phyloP scores from a whole-genome alignment of 2,888 invertebrate species.

The Drosophila maculinotata region DNA sequence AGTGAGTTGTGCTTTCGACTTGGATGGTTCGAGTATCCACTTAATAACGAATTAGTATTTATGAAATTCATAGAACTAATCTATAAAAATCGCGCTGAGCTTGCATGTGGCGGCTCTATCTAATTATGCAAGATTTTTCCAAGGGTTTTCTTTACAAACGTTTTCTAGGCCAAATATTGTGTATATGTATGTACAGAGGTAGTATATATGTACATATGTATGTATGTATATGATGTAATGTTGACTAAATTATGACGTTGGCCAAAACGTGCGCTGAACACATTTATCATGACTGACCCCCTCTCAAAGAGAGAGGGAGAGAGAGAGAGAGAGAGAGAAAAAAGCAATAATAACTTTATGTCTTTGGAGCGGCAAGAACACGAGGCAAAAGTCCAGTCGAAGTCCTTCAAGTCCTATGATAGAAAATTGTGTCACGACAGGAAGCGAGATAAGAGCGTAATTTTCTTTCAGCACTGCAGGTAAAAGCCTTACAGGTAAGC shows the following conservation, averaged over 20 bases:
- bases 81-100: conserved; percentile 49
- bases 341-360: conserved; percentile 79
- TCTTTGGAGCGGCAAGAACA: conserved; percentile 57
- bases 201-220: conserved; percentile 13
- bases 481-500: conserved; percentile 55
- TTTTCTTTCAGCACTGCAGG: conserved; percentile 78
- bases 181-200: no score
- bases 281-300: conserved; percentile 75
- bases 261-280: conserved; percentile 68
- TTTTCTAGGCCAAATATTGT: conserved; percentile 75
- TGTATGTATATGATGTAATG: conserved; percentile 61
- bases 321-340: conserved; percentile 29
- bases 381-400: conserved; percentile 6
- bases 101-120: conserved; percentile 70
- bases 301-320: not conserved
- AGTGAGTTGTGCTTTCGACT: conserved; percentile 1
- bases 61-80: conserved; percentile 79
- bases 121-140: conserved; percentile 75
- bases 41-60: conserved; percentile 72
- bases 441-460: conserved; percentile 85
- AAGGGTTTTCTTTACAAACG: conserved; percentile 32
- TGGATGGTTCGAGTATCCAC: conserved; percentile 6
- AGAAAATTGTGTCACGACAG: conserved; percentile 85
- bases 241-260: conserved; percentile 71
- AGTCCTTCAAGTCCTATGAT: conserved; percentile 71